These are phyloP conservation scores for Masticophis lateralis DNA, from an alignment of 2,797 vertebrate genomes.

Conservation along the genomic window DNA sequence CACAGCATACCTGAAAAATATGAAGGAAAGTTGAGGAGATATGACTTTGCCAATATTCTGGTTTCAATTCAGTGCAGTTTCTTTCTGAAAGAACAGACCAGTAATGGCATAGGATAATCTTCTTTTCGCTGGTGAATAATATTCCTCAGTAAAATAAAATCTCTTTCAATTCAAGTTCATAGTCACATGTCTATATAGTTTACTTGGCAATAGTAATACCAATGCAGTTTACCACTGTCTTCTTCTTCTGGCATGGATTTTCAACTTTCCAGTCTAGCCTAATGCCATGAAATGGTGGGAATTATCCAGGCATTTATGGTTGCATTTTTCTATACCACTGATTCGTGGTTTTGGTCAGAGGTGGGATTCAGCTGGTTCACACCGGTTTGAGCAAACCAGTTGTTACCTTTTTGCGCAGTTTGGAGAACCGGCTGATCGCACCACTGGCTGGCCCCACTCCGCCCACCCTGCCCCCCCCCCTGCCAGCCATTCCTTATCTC, in stretches of 20 bases:
- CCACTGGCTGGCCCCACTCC: no score
- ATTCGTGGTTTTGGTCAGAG: background rate
- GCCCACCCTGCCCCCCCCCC: no score
- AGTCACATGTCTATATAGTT: background rate
- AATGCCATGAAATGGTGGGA: background rate
- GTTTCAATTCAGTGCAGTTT: background rate
- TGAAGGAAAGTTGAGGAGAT: background rate
- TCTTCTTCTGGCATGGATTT: background rate
- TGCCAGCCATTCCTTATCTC: no score
- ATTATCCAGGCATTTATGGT: background rate
- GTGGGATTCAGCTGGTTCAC: no score
- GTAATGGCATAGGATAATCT: background rate
- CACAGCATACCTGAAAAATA: background rate
- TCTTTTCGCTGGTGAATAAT: background rate
- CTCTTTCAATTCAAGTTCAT: background rate
- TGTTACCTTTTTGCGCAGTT: no score
- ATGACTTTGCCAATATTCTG: background rate
- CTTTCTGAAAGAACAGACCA: background rate
- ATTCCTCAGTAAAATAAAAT: background rate
- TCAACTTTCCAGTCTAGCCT: background rate
- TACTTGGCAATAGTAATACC: background rate
- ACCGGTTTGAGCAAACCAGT: no score
- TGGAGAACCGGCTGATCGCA: no score
- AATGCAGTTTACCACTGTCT: background rate
- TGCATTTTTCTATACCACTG: background rate